Base-by-base conservation (phyloP, 2,888 invertebrate genomes). In the Oxyscelio sp. region DNA sequence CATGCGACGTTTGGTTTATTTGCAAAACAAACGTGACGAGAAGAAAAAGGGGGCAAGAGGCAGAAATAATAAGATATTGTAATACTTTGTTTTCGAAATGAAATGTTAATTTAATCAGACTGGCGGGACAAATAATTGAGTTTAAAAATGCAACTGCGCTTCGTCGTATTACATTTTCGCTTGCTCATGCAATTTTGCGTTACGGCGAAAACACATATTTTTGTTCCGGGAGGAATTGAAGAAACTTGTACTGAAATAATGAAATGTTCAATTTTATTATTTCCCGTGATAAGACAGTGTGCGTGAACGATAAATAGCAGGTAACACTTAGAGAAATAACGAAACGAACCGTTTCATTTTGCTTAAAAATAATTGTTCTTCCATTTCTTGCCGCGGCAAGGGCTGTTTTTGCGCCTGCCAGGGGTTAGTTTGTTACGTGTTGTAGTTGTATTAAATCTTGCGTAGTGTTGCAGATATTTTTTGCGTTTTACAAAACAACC, bases 161-260 rank as follows among this genome's bases (percentile, higher is more conserved):
- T 58, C 58, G 48, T 65, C 65, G 52, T 73, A 75, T 66, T 40
- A 31, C 66, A 54, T 54, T 74, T 56, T 45, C 27, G 74, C 74
- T 74, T 63, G 75, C 58, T 66, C 75, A 9, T 58, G 65, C 65
- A 75, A 75, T 74, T 74, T 56, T 65, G 63, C 45, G 31, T 45
- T 58, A 31, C 45, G 58, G 45, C 48, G 58, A 70, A 70, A 70
- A 70, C 40, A 58, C 22, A 58, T 58, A 58, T 40, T 56, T 40
- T 54, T 56, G 38, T 54, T 56, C 43, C 27, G 56, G 19, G 19
- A 73, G 40, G 56, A 68, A 73, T 61, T 65, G 50, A 65, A 65
- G 50, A 50, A 50, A 50, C 50, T 73, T 48, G 63, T 24, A 24
- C 40, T 4, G 52, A 63, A 61, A 63, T 61, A 59, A 73, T 52